Conservation (phyloP, 2,797 vertebrate genomes). For the Melanogrammus aeglefinus region DNA sequence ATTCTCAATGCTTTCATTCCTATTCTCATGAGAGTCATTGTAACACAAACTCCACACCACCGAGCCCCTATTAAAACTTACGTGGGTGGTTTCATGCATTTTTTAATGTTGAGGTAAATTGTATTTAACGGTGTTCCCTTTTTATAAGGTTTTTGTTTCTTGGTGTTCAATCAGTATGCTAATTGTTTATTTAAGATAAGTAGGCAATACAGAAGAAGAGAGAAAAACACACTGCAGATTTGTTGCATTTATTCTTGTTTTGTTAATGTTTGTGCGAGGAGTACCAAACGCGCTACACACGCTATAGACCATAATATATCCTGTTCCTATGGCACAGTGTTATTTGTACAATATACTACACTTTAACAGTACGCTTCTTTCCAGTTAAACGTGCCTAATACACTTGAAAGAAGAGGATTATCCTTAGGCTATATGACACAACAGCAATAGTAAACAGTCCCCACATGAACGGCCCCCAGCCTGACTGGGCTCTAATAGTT, state of each 20-base stretch:
- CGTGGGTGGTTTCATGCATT: background rate
- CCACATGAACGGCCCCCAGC: slow-evolving; percentile 47
- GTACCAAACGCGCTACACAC: slow-evolving; percentile 71
- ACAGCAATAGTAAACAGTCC: slow-evolving; percentile 59
- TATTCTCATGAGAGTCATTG: background rate
- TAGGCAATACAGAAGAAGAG: slow-evolving; percentile 12
- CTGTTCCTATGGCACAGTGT: slow-evolving; percentile 70
- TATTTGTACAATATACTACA: slow-evolving; percentile 70
- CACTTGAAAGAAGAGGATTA: slow-evolving; percentile 62
- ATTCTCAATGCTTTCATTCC: background rate
- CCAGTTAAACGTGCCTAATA: slow-evolving; percentile 60
- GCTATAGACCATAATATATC: slow-evolving; percentile 73
- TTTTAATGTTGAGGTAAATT: background rate
- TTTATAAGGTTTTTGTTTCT: background rate
- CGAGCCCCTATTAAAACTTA: background rate
- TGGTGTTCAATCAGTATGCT: background rate
- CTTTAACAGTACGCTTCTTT: slow-evolving; percentile 63
- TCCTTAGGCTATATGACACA: slow-evolving; percentile 51
- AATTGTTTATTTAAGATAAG: background rate
- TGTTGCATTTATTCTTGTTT: slow-evolving; percentile 62
- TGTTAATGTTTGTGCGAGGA: slow-evolving; percentile 67
- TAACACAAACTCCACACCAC: background rate
- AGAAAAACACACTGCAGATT: slow-evolving; percentile 32
- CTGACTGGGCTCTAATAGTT: slow-evolving; percentile 46
- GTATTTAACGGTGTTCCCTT: background rate